A percentile compares a stretch with the other conserved stretches of the same genome.
phyloP scores from a whole-genome alignment of 2,888 invertebrate genomes.

The Synanthedon andrenaeformis region DNA sequence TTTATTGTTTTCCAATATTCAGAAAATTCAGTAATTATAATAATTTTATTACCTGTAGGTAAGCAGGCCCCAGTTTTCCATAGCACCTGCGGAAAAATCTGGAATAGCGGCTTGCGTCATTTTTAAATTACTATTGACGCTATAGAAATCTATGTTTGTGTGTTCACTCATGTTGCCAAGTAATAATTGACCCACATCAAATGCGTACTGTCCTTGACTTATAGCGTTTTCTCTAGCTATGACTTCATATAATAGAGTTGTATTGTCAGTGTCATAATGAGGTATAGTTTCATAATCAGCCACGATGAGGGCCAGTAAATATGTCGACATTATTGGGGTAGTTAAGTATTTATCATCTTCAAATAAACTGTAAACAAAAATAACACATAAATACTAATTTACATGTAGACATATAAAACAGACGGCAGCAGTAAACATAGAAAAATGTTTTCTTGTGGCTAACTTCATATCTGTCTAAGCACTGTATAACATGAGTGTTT shows the following conservation, averaged over 20 bases:
- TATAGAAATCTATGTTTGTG: constrained; percentile 59
- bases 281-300: constrained; percentile 63
- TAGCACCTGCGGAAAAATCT: constrained; percentile 82
- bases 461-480: no score
- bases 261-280: constrained; percentile 4
- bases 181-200: constrained; percentile 45
- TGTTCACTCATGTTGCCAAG: constrained; percentile 66
- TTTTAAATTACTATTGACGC: constrained; percentile 53
- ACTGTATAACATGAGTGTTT: no score
- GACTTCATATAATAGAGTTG: constrained; percentile 36
- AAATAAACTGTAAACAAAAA: constrained; percentile 24
- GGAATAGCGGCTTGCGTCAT: constrained; percentile 83
- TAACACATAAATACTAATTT: neutral
- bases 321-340: constrained; percentile 73
- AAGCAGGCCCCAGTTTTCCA: constrained; percentile 88
- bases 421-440: no score
- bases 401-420: no score
- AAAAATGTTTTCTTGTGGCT: no score
- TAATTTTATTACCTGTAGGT: constrained; percentile 72
- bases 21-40: no score
- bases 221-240: constrained; percentile 58
- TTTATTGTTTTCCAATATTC: no score
- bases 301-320: constrained; percentile 77
- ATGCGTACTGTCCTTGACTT: constrained; percentile 48
- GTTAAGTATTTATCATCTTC: constrained; percentile 35